These are phyloP conservation scores for Scarus forsteni DNA, from an alignment of 2,797 vertebrate genomes.

Conservation along the genomic window DNA sequence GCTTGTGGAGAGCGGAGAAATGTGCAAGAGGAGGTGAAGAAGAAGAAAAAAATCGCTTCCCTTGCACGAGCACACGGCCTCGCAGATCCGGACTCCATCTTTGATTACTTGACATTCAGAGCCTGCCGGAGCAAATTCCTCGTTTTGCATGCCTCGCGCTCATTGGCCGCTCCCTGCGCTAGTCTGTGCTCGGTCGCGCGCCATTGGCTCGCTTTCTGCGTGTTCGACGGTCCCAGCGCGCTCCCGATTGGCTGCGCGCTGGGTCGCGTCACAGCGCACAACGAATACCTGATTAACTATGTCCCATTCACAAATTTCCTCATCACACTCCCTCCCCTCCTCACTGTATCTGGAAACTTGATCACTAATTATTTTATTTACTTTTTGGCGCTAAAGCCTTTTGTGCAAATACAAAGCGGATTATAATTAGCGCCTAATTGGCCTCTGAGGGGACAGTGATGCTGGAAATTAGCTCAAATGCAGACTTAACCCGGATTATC, in stretches of 20 bases:
- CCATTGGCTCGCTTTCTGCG: slow-evolving; percentile 87
- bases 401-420: slow-evolving; percentile 17
- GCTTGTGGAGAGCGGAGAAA: slow-evolving; percentile 16
- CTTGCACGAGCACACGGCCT: slow-evolving; percentile 90
- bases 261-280: slow-evolving; percentile 82
- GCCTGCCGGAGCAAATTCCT: slow-evolving; percentile 88
- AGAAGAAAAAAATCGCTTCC: slow-evolving; percentile 64
- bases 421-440: slow-evolving; percentile 43
- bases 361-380: slow-evolving; percentile 59
- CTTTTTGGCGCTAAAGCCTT: slow-evolving; percentile 40
- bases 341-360: slow-evolving; percentile 45
- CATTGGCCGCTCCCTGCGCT: slow-evolving; percentile 91
- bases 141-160: slow-evolving; percentile 86
- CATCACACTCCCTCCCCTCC: slow-evolving; percentile 62
- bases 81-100: slow-evolving; percentile 96
- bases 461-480: slow-evolving; percentile 35
- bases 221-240: slow-evolving; percentile 86
- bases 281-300: slow-evolving; percentile 89
- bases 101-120: slow-evolving; percentile 98
- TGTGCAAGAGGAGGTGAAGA: slow-evolving; percentile 37
- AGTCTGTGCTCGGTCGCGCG: slow-evolving; percentile 83
- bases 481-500: slow-evolving; percentile 30
- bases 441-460: slow-evolving; percentile 26
- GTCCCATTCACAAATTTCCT: slow-evolving; percentile 94
- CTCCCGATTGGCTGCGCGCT: slow-evolving; percentile 80